These are phyloP conservation scores for Nannoperca obscura DNA, from an alignment of 2,797 vertebrate genomes.

Conservation along the genomic window DNA sequence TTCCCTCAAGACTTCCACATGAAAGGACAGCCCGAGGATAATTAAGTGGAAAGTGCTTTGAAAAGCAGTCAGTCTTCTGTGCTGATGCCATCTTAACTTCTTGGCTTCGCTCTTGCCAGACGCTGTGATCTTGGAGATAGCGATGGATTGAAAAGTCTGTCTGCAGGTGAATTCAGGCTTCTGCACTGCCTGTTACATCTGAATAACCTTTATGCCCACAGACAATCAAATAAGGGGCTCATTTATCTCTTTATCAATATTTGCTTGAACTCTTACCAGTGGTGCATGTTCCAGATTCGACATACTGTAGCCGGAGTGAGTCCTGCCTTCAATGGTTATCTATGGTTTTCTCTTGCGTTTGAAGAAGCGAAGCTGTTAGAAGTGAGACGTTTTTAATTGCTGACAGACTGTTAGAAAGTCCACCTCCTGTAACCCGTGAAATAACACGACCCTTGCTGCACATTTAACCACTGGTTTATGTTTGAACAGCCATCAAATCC, in stretches of 20 bases:
- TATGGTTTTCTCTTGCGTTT: conserved; percentile 7
- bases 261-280: conserved; percentile 15
- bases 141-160: conserved; percentile 26
- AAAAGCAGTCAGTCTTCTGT: conserved; percentile 53
- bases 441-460: conserved; percentile 7
- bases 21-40: conserved; percentile 67
- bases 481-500: conserved; percentile 20
- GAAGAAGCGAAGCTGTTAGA: not conserved
- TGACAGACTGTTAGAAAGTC: not conserved
- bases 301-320: not conserved
- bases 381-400: not conserved
- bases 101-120: conserved; percentile 52
- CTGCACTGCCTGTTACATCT: conserved; percentile 32
- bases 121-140: conserved; percentile 52
- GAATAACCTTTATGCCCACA: conserved; percentile 44
- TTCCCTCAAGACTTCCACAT: conserved; percentile 70
- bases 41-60: conserved; percentile 76
- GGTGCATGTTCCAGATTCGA: not conserved
- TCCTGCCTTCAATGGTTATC: not conserved
- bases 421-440: not conserved
- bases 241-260: conserved; percentile 30
- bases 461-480: conserved; percentile 33
- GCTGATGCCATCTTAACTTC: conserved; percentile 73
- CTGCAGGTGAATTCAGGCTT: conserved; percentile 24
- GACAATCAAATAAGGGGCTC: not conserved